Percentiles rank a stretch among this genome's conserved stretches.
These are phyloP conservation scores for Oscheius myriophilus DNA, from an alignment of 2,888 invertebrate species.

Conservation along the genomic window DNA sequence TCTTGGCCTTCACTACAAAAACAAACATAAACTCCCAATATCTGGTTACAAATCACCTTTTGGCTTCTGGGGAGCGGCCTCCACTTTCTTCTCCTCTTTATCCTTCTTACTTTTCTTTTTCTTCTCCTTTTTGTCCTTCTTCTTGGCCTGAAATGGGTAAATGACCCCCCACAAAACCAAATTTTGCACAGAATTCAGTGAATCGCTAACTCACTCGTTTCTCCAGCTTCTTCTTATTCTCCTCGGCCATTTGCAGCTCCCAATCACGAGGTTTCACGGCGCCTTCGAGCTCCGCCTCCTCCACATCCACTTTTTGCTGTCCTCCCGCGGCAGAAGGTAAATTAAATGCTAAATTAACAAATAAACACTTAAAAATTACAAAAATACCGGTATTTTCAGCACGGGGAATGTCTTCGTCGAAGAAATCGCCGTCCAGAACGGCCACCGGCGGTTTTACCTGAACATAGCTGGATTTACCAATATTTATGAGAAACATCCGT, in stretches of 20 bases:
- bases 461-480: neutral
- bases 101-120: slow-evolving; percentile 18
- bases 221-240: slow-evolving; percentile 38
- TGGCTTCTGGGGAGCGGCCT: slow-evolving; percentile 1
- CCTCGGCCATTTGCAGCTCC: slow-evolving; percentile 54
- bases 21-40: no score
- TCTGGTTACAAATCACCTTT: neutral
- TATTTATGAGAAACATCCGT: neutral
- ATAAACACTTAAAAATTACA: no score
- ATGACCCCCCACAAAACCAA: no score
- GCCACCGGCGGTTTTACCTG: neutral
- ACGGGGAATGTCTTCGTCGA: slow-evolving; percentile 10
- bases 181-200: no score
- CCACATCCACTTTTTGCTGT: neutral
- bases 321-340: slow-evolving; percentile 8
- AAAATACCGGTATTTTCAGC: slow-evolving; percentile 6
- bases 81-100: slow-evolving; percentile 20
- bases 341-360: neutral
- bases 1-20: slow-evolving; percentile 36
- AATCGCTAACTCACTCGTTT: slow-evolving; percentile 37
- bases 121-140: slow-evolving; percentile 22
- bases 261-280: slow-evolving; percentile 56
- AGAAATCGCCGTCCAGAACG: neutral
- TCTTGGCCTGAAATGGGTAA: slow-evolving; percentile 3
- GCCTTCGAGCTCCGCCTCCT: slow-evolving; percentile 55